Base-by-base conservation (phyloP, 2,888 invertebrate genomes). In the Campoplex nolae region DNA sequence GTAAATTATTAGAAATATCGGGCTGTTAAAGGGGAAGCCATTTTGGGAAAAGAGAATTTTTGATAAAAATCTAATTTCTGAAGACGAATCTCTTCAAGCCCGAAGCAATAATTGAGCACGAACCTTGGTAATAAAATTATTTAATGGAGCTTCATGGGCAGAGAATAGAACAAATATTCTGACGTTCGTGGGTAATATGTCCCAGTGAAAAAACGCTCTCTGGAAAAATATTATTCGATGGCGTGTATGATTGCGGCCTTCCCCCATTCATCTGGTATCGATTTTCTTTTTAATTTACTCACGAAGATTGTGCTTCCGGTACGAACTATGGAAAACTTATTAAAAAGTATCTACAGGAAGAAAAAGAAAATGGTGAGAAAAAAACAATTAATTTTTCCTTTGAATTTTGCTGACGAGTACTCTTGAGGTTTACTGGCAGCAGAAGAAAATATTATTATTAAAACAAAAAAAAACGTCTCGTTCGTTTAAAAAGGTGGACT, bases 231-330 rank as follows among this genome's bases (percentile, higher is more conserved):
- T 62, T 62, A 32, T 32, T 62, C 32, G 62, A 62, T 32, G 32
- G 32, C 62, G 16, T 32, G 32, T 16, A 16, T 28, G 62, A 32
- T 62, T 62, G 62, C 62, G 16, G 11, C 16, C 32, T 13, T 32
- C 16, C 62, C 62, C 62, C 32, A 32, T 62, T 16, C 62, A 62
- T 62, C 16, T 7, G 32, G 6, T 62, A 62, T 62, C 28, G 58
- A 58, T 58, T 58, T 58, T 58, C 23, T 28, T 62, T 32, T 32
- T 32, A 62, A 62, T 62, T 32, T 62, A 62, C 62, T 32, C 62
- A 32, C 32, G 16, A 62, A 62, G 32, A 32, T 32, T 62, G 62
- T 62, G 16, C 62, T 62, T 28, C 32, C 16, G 16, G 16, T 58
- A 62, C 3, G 28, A 62, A 62, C 62, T 62, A 62, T 3, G n/a